Percentiles rank a stretch among this genome's conserved stretches.
Conservation (phyloP, 2,888 invertebrate species). For the Ganaspis brasiliensis region DNA sequence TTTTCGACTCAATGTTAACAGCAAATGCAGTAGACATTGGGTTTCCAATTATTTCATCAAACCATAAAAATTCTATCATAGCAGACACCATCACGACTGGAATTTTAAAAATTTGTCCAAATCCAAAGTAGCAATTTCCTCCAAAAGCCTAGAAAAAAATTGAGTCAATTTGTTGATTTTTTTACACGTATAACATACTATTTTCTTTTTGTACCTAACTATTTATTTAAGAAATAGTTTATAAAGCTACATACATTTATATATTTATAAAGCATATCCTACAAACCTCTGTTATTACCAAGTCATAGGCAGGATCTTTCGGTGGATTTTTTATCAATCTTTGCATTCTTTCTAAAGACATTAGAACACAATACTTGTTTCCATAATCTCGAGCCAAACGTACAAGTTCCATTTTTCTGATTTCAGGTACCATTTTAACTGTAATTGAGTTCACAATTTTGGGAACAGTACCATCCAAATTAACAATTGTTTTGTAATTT, state of each 20-base stretch:
- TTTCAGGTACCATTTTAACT: slow-evolving; percentile 57
- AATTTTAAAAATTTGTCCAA: slow-evolving; percentile 66
- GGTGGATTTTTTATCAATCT: slow-evolving; percentile 67
- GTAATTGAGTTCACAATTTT: slow-evolving; percentile 64
- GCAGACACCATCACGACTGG: slow-evolving; percentile 61
- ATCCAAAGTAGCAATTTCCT: slow-evolving; percentile 65
- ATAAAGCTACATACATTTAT: too few species aligned
- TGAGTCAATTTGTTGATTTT: too few species aligned
- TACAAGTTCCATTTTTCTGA: neutral
- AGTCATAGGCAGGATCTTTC: slow-evolving; percentile 70
- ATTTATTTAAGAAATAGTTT: too few species aligned
- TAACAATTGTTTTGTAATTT: slow-evolving; percentile 76
- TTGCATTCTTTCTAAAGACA: slow-evolving; percentile 62
- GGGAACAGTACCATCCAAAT: slow-evolving; percentile 61
- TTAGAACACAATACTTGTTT: slow-evolving; percentile 60
- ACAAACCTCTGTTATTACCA: slow-evolving; percentile 69
- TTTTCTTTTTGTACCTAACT: too few species aligned
- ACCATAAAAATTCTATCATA: slow-evolving; percentile 57
- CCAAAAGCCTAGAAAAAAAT: slow-evolving; percentile 59
- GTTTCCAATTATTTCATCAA: slow-evolving; percentile 60
- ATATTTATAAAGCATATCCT: too few species aligned
- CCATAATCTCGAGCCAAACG: slow-evolving; percentile 55
- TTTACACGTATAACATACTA: too few species aligned
- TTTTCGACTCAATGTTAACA: slow-evolving; percentile 23
- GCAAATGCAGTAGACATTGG: slow-evolving; percentile 61